Evolutionary conservation across 2,113 vertebrate genomes (phyloP).

Genomic region (Rhombomys opimus): DNA sequence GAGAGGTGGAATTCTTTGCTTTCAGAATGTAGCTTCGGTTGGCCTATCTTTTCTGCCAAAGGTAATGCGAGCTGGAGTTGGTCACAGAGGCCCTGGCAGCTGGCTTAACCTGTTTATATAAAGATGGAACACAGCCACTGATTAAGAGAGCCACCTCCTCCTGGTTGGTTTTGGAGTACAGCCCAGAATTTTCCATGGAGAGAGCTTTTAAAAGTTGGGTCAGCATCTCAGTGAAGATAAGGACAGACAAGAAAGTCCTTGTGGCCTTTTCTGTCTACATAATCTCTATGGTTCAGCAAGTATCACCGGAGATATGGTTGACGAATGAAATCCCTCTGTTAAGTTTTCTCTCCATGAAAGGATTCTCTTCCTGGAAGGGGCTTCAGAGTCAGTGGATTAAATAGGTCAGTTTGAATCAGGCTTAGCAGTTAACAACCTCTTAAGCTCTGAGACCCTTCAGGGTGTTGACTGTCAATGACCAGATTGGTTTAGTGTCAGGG

Average conservation of each 20-base stretch:
- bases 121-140: conserved; percentile 79
- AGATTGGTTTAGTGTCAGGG: conserved; percentile 35
- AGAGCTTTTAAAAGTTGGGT: conserved; percentile 81
- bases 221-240: conserved; percentile 81
- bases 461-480: background rate
- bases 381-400: conserved; percentile 54
- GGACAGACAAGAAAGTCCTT: conserved; percentile 78
- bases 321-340: conserved; percentile 57
- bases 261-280: conserved; percentile 73
- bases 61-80: conserved; percentile 75
- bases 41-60: conserved; percentile 64
- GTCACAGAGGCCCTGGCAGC: conserved; percentile 76
- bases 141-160: conserved; percentile 83
- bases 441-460: conserved; percentile 7
- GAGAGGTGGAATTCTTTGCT: conserved; percentile 30
- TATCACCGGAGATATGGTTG: conserved; percentile 58
- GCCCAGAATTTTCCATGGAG: conserved; percentile 84
- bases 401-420: conserved; percentile 46
- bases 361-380: conserved; percentile 45
- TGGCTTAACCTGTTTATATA: conserved; percentile 84
- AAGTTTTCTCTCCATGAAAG: conserved; percentile 63
- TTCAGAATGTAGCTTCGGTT: conserved; percentile 68
- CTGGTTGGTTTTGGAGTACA: conserved; percentile 81
- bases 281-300: conserved; percentile 60
- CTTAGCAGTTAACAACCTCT: conserved; percentile 50